A percentile compares a stretch with the other conserved stretches of the same genome.
phyloP scores from a whole-genome alignment of 2,113 vertebrate species.

The Alosa alosa region DNA sequence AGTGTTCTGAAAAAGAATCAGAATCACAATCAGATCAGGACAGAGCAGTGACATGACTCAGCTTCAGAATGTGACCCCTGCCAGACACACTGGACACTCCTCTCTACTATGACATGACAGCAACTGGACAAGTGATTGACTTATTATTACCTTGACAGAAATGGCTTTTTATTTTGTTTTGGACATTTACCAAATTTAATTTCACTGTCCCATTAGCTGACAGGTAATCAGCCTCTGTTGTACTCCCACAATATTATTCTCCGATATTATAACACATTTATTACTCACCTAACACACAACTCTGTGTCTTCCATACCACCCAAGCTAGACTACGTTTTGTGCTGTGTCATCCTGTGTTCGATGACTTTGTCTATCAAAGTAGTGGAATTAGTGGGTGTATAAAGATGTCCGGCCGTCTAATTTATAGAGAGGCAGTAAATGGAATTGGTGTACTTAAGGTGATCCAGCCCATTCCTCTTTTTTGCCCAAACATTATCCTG shows the following conservation, averaged over 20 bases:
- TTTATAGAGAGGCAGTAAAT: slow-evolving; percentile 2
- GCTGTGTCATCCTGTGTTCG: neutral
- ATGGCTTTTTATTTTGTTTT: neutral
- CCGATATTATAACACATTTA: no score
- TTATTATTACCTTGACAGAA: neutral
- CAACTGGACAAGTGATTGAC: neutral
- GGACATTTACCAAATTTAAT: neutral
- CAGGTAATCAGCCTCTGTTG: neutral
- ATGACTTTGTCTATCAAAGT: neutral
- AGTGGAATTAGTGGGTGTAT: neutral
- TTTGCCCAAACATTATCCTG: neutral
- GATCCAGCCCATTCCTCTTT: no score
- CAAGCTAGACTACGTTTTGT: neutral
- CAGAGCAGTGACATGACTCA: neutral
- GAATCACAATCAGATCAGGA: neutral
- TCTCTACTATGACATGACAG: neutral
- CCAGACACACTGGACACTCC: neutral
- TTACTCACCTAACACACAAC: no score
- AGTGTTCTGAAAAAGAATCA: neutral
- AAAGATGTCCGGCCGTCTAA: neutral
- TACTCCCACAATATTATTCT: neutral
- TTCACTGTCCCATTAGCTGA: neutral
- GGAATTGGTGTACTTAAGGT: neutral
- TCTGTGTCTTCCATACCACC: no score
- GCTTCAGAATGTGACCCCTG: neutral